Percentiles rank a stretch among this genome's conserved stretches.
Evolutionary conservation across 2,888 invertebrate species (phyloP).

Genomic region (Alviniconcha strummeri): DNA sequence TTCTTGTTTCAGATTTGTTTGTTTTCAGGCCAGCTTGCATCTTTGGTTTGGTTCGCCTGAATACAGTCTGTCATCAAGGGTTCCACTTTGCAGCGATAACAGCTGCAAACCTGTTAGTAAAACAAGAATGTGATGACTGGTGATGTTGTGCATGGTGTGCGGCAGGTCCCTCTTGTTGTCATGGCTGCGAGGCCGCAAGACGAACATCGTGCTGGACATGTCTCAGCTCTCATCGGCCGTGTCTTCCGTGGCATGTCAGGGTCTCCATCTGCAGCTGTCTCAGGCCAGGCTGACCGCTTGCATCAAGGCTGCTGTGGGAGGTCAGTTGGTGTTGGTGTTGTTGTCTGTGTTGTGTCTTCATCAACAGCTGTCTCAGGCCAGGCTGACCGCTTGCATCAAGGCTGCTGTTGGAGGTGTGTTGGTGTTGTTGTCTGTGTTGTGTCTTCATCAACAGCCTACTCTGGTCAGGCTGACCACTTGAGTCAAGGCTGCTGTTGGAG

Average conservation of each 20-base stretch:
- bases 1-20: too few species aligned
- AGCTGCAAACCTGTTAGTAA: too few species aligned
- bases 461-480: slow-evolving; percentile 49
- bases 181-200: slow-evolving; percentile 48
- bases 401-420: slow-evolving; percentile 42
- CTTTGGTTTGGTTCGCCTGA: too few species aligned
- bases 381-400: slow-evolving; percentile 51
- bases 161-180: slow-evolving; percentile 24
- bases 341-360: slow-evolving; percentile 43
- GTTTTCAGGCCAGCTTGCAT: too few species aligned
- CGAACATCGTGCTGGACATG: slow-evolving; percentile 50
- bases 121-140: too few species aligned
- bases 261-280: slow-evolving; percentile 58
- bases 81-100: too few species aligned
- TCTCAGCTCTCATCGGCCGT: slow-evolving; percentile 57
- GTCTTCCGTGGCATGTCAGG: slow-evolving; percentile 63
- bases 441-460: slow-evolving; percentile 57
- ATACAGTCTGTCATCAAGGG: too few species aligned
- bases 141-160: too few species aligned
- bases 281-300: slow-evolving; percentile 50
- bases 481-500: slow-evolving; percentile 52
- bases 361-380: slow-evolving; percentile 54
- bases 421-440: slow-evolving; percentile 27
- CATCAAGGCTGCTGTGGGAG: slow-evolving; percentile 52
- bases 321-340: slow-evolving; percentile 31